These are phyloP conservation scores for Diabrotica virgifera DNA, from an alignment of 1,140 invertebrate species.

Conservation along the genomic window DNA sequence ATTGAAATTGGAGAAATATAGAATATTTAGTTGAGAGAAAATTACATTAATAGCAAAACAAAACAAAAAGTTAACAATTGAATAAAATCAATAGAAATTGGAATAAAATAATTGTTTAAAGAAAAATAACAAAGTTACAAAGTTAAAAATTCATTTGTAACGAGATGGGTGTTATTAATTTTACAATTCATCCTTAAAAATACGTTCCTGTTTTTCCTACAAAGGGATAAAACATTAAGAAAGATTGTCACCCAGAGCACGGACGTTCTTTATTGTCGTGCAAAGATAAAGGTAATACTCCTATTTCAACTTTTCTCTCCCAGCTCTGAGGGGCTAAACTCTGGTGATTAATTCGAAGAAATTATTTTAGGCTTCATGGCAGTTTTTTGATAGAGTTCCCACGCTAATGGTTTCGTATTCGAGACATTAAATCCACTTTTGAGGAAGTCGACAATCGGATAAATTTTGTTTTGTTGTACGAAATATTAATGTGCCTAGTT, in stretches of 20 bases:
- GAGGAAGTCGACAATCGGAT: constrained; percentile 8
- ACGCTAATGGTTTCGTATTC: constrained; percentile 7
- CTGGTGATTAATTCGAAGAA: constrained; percentile 19
- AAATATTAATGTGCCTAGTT: constrained; percentile 8
- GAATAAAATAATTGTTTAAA: too few species aligned
- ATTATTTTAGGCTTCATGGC: constrained; percentile 17
- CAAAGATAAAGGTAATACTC: constrained; percentile 19
- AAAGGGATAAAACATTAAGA: constrained; percentile 10
- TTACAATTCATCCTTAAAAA: not conserved
- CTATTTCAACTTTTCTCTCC: constrained; percentile 17
- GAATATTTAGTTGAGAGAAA: too few species aligned
- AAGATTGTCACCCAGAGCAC: constrained; percentile 18
- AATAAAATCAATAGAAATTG: too few species aligned
- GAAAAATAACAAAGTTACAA: too few species aligned
- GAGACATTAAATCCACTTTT: constrained; percentile 12
- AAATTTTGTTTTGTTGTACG: constrained; percentile 17
- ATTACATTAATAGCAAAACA: too few species aligned
- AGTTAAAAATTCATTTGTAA: too few species aligned
- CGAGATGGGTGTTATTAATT: too few species aligned
- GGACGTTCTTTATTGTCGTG: constrained; percentile 19
- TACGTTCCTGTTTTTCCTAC: not conserved
- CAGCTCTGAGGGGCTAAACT: not conserved
- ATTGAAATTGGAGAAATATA: too few species aligned
- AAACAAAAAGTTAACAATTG: too few species aligned
- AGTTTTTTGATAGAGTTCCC: constrained; percentile 16